Evolutionary conservation across 2,113 vertebrate species (phyloP), one percentile per base, ranked within the genome.

Genomic region (Mionectes macconnelli): DNA sequence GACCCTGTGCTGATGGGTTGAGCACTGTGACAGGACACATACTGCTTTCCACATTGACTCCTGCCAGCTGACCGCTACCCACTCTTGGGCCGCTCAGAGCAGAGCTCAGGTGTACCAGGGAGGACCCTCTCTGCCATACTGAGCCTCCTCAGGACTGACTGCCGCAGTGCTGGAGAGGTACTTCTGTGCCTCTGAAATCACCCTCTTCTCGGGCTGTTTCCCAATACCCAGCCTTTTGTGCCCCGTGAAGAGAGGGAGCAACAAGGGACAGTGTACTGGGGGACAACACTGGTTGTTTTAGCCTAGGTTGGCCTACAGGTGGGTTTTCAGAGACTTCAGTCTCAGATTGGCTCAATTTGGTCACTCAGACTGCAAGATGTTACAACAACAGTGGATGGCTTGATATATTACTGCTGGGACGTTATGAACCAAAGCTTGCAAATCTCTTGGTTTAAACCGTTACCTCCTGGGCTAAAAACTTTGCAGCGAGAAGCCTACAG

Each of bases 141-240:
- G 40, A 49, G 17, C 31, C n/a, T 66, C 25, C 25, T 21, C 1
- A 3, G 21, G 44, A 33, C 23, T 63, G 44, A 33, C 23, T 63
- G 50, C 33, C 4, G 3, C 10, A 67, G 27, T 25, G 37, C 30
- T 70, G 42, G 15, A 77, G 45, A 57, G 37, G 30, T 40, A 50
- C 33, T 44, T 79, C 44, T 60, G 1, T 9, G 4, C 47, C 24
- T 69, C 62, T 3, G 1, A 60, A 92, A 53, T 53, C 3, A 10
- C 25, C 27, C 39, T 21, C 3, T 78, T 49, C 31, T 17, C 33
- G 42, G 31, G 19, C 27, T 73, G 59, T 60, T 37, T 73, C n/a
- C 45, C 24, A 31, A 6, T 22, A 14, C 3, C 3, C 6, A 0
- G 0, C 15, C 25, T 33, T 47, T 8, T 7, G 3, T 84, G 47